Evolutionary conservation across 2,797 vertebrate species (phyloP), one percentile per base, ranked within the genome.

Genomic region (Pseudochirops cupreus): DNA sequence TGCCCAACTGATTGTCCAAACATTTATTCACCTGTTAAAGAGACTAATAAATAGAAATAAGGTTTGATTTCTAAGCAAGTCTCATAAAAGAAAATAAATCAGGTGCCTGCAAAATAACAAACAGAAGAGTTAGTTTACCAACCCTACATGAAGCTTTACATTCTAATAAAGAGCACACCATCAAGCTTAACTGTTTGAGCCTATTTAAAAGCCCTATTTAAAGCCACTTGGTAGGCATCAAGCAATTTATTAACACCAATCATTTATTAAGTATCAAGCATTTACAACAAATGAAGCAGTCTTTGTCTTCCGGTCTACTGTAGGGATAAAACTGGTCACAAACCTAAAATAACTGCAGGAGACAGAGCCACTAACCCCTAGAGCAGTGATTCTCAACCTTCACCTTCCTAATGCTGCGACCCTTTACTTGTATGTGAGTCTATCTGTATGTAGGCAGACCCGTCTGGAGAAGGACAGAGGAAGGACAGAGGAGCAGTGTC

Each of bases 21-120:
- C 93, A 91, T 55, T 87, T 90, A 91, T 53, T 31, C 57, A 91
- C 92, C 93, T 10, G 33, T 56, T n/a, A 53, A 91, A 93, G 33
- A 93, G 91, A 39, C 50, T 26, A 50, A 10, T 87, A 87, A 87
- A 87, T 26, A 95, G 58, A 92, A 95, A 96, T 56, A n/a, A 90
- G 39, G 12, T 13, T 97, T 93, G 93, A 57, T 96, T 92, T 46
- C 74, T 87, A 26, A 87, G 39, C 13, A 74, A 74, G 10, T 50
- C n/a, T 87, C 39, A 46, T 12, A 26, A 87, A 24, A 46, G 7
- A 39, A n/a, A 74, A 74, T 46, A 87, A 87, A 87, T 87, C 46
- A 87, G 39, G 39, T 50, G 24, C 1, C 74, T 82, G 74, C 39
- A 46, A 46, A 87, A 46, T 50, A 87, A 12, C 0, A 4, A 82